phyloP scores from a whole-genome alignment of 2,113 vertebrate species.

The Scytalopus superciliaris region DNA sequence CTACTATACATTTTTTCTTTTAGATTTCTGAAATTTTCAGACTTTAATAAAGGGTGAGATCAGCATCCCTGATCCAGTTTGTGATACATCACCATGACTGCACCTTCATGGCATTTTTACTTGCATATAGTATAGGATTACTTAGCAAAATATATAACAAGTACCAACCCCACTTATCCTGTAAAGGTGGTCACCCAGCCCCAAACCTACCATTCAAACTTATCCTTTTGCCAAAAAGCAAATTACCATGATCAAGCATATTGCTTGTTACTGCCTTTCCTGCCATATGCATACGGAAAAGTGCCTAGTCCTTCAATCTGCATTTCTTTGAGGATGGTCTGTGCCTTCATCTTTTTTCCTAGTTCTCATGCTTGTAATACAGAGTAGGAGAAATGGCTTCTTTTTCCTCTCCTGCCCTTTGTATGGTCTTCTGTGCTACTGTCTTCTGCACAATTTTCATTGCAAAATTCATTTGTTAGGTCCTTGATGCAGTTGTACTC shows the following conservation, averaged over 20 bases:
- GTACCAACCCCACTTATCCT: not conserved
- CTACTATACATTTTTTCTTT: not conserved
- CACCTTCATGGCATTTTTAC: not conserved
- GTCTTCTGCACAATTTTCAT: not conserved
- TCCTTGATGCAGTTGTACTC: not conserved
- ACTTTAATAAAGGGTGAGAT: not conserved
- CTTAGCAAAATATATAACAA: not conserved
- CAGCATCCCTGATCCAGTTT: not conserved
- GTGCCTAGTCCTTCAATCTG: not conserved
- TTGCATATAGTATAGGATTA: not conserved
- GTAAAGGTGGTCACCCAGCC: not conserved
- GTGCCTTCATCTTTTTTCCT: not conserved
- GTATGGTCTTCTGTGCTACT: not conserved
- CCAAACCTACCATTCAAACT: not conserved
- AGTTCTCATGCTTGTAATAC: not conserved
- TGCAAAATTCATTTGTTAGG: not conserved
- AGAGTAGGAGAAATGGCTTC: not conserved
- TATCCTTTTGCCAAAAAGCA: not conserved
- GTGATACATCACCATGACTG: not conserved
- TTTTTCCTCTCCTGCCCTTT: not conserved
- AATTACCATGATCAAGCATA: not conserved
- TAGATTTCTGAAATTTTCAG: not conserved
- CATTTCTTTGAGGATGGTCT: not conserved
- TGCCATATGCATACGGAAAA: not conserved
- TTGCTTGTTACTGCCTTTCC: not conserved